A percentile compares a stretch with the other conserved stretches of the same genome.
Evolutionary conservation across 2,888 invertebrate genomes (phyloP).

Genomic region (Andrena praecox): DNA sequence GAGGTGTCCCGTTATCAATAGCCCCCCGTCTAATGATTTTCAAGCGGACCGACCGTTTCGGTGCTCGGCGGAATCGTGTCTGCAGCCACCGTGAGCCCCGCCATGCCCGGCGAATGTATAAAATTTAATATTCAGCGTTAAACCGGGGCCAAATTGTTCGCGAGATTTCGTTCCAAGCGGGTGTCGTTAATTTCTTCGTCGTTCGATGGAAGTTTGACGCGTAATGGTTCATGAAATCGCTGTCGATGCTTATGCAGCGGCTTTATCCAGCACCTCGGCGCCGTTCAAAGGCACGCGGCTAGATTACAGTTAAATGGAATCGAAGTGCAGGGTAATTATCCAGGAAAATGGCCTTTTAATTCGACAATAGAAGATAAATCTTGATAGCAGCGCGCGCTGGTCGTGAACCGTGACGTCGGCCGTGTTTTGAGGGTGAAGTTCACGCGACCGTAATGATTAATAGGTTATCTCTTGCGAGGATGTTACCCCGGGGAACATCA

Average conservation of each 20-base stretch:
- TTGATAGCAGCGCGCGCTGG: slow-evolving; percentile 46
- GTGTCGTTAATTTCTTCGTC: slow-evolving; percentile 26
- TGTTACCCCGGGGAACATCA: slow-evolving; percentile 78
- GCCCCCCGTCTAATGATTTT: slow-evolving; percentile 76
- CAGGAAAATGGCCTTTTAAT: slow-evolving; percentile 31
- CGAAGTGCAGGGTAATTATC: slow-evolving; percentile 24
- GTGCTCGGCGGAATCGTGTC: neutral
- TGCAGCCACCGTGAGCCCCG: neutral
- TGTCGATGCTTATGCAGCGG: slow-evolving; percentile 5
- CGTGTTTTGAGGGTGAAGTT: slow-evolving; percentile 79
- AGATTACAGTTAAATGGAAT: slow-evolving; percentile 19
- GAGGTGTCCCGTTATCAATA: slow-evolving; percentile 72
- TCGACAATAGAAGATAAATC: slow-evolving; percentile 47
- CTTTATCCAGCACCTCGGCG: slow-evolving; percentile 2
- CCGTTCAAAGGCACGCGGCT: neutral
- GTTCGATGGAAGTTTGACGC: neutral
- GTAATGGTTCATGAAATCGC: slow-evolving; percentile 39
- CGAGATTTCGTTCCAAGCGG: slow-evolving; percentile 9
- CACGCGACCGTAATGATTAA: slow-evolving; percentile 80
- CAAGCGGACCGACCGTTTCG: slow-evolving; percentile 71
- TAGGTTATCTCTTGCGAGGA: slow-evolving; percentile 73
- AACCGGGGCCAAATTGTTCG: slow-evolving; percentile 21
- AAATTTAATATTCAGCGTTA: slow-evolving; percentile 19
- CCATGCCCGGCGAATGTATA: slow-evolving; percentile 8
- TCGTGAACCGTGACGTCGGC: slow-evolving; percentile 76